A percentile compares a stretch with the other conserved stretches of the same genome.
These are phyloP conservation scores for Lepeophtheirus nordmannii DNA, from an alignment of 2,888 invertebrate species.

Conservation along the genomic window DNA sequence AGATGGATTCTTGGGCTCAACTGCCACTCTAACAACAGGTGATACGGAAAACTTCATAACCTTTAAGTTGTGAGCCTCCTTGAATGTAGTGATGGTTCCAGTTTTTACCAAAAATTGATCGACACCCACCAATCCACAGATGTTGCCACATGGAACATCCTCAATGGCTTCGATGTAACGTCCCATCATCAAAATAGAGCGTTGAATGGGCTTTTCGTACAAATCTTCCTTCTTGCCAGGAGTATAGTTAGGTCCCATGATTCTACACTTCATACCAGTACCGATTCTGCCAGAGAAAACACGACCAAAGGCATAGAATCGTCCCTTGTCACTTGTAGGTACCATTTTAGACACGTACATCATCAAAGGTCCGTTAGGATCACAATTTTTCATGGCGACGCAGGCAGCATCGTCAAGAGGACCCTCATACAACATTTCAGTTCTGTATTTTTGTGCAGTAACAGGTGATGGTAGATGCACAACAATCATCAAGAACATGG, in stretches of 20 bases:
- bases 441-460: constrained; percentile 94
- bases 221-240: constrained; percentile 99
- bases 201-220: constrained; percentile 96
- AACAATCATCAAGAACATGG: constrained; percentile 99
- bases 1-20: constrained; percentile 96
- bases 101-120: constrained; percentile 99
- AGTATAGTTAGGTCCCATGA: constrained; percentile 96
- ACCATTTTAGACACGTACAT: constrained; percentile 99
- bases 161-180: constrained; percentile 98
- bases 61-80: constrained; percentile 98
- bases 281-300: constrained; percentile 91
- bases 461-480: constrained; percentile 98
- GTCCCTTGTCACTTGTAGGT: constrained; percentile 97
- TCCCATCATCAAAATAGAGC: constrained; percentile 99
- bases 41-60: constrained; percentile 99
- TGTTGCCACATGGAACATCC: constrained; percentile 96
- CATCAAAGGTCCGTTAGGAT: constrained; percentile 93
- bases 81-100: constrained; percentile 95
- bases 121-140: constrained; percentile 98
- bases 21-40: constrained; percentile 97
- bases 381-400: constrained; percentile 75
- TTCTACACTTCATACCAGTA: constrained; percentile 84
- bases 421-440: constrained; percentile 99
- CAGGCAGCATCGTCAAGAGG: constrained; percentile 91
- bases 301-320: constrained; percentile 99